Evolutionary conservation across 2,113 vertebrate species (phyloP).

Genomic region (Ochotona curzoniae): DNA sequence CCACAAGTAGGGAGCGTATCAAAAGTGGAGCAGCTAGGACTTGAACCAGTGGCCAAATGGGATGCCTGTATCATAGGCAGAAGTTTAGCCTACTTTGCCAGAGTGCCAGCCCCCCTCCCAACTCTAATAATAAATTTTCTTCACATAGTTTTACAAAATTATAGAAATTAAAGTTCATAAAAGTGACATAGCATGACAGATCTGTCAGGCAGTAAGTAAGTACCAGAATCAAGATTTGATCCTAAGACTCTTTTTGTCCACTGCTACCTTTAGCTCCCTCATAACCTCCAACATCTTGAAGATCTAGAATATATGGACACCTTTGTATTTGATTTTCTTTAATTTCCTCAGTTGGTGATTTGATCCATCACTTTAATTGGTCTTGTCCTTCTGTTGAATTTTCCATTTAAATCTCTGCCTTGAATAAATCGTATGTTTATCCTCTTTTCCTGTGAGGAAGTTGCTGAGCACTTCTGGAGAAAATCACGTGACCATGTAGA

Average conservation of each 20-base stretch:
- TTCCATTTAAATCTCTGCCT: conserved; percentile 6
- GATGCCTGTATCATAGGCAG: too few species aligned
- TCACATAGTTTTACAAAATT: conserved; percentile 26
- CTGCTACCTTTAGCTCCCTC: background rate
- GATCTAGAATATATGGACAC: background rate
- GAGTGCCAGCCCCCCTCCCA: too few species aligned
- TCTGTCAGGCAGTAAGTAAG: background rate
- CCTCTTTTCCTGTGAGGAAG: background rate
- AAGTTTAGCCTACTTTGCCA: too few species aligned
- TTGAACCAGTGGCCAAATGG: too few species aligned
- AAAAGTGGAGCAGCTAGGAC: too few species aligned
- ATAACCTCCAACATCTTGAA: conserved; percentile 4
- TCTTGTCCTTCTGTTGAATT: background rate
- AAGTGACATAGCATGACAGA: background rate
- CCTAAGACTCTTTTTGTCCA: background rate
- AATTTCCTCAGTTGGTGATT: background rate
- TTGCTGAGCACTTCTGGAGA: background rate
- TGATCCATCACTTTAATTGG: background rate
- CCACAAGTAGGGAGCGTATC: too few species aligned
- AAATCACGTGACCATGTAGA: background rate
- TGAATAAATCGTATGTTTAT: background rate
- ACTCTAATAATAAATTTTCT: background rate
- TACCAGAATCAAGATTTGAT: background rate
- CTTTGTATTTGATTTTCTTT: conserved; percentile 5
- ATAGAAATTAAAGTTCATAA: conserved; percentile 45